Evolutionary conservation across 2,888 invertebrate genomes (phyloP), one percentile per base, ranked within the genome.

Genomic region (Apodemia zela): DNA sequence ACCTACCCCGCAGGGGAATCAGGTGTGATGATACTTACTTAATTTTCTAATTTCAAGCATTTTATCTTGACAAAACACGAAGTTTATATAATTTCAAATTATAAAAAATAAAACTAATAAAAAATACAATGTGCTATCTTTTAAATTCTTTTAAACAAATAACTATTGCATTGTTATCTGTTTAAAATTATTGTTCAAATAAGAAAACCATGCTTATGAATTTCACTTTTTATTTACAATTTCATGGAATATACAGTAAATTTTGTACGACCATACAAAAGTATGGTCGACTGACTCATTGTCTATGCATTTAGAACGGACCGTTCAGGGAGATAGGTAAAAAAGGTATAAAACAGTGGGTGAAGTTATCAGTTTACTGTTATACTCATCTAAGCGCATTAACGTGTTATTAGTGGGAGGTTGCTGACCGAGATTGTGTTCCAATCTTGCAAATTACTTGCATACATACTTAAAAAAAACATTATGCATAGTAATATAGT

Each of bases 341-440:
- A 89, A 87, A 83, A 79, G 80, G 77, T 77, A 81, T 81, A 78
- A 80, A 87, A 84, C 80, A 82, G 81, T 85, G 80, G 85, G 80
- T 84, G 81, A 86, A 79, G 83, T 87, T 87, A 89, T 89, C 87
- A 76, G 72, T 87, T 86, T 89, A 90, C 90, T 89, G 90, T 91
- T 91, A 76, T 78, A 75, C 75, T 79, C 82, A 67, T 78, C 80
- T 84, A 79, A 79, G 78, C 80, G 78, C 81, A 87, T 86, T 87
- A 88, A 81, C 85, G 81, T 88, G 83, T 87, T 84, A 88, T 89
- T 88, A 87, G 85, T 80, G 75, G 77, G 85, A 88, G 89, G 88
- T 89, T 79, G 85, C 84, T 90, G 88, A 88, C 89, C 89, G 85
- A 76, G 75, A 75, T 74, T 70, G 72, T 75, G 71, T 73, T 76